Evolutionary conservation across 1,140 invertebrate genomes (phyloP).

Genomic region (Saccostrea glomerata): DNA sequence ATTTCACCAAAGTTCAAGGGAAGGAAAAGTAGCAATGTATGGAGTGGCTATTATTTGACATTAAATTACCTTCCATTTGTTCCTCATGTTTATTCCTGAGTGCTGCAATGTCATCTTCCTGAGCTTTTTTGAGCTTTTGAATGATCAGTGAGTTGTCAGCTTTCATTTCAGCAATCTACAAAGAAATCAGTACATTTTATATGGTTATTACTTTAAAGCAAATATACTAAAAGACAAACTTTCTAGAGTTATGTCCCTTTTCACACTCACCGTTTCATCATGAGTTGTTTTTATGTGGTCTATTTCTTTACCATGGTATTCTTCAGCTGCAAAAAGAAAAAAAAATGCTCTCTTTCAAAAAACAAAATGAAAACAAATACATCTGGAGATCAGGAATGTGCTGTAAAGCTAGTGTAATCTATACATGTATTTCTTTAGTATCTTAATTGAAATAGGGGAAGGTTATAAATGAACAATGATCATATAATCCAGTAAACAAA

Average conservation of each 20-base stretch:
- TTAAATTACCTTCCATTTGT: conserved; percentile 73
- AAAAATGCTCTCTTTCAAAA: too few species aligned
- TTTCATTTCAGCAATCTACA: conserved; percentile 66
- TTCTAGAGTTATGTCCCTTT: background rate
- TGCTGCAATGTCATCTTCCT: conserved; percentile 67
- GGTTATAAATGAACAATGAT: too few species aligned
- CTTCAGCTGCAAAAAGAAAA: conserved; percentile 49
- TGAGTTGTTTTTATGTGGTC: conserved; percentile 43
- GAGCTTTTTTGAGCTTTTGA: conserved; percentile 58
- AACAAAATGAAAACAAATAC: too few species aligned
- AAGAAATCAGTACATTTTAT: background rate
- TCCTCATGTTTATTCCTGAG: conserved; percentile 71
- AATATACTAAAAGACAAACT: background rate
- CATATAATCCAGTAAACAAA: too few species aligned
- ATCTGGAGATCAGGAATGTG: too few species aligned
- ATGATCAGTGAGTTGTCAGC: conserved; percentile 61
- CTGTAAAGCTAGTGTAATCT: too few species aligned
- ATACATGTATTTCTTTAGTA: too few species aligned
- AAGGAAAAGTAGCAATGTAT: too few species aligned
- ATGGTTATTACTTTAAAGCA: background rate
- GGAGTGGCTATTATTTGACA: too few species aligned
- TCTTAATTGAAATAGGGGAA: too few species aligned
- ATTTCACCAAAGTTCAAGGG: too few species aligned
- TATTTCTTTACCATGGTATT: conserved; percentile 47
- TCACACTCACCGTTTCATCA: conserved; percentile 45